Conservation (phyloP, 2,797 vertebrate genomes). For the Taeniopygia guttata region DNA sequence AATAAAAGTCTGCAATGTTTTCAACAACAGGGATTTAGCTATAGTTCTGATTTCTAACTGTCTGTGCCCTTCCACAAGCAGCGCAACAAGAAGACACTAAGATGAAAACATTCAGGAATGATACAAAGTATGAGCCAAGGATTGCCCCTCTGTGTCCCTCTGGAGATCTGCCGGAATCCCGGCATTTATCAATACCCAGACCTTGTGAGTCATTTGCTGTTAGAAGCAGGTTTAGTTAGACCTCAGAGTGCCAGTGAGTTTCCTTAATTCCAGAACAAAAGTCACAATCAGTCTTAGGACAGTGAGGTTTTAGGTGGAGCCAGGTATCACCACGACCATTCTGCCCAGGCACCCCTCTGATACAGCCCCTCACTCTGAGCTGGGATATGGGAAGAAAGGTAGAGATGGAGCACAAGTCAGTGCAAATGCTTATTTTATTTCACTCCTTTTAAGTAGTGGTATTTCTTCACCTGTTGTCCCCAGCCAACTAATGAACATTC, state of each 20-base stretch:
- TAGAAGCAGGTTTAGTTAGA: not conserved
- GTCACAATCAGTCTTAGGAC: not conserved
- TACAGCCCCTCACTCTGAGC: not conserved
- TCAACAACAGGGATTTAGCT: not conserved
- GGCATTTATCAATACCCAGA: not conserved
- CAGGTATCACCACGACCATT: not conserved
- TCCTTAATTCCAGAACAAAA: not conserved
- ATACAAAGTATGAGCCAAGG: not conserved
- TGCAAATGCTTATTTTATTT: not conserved
- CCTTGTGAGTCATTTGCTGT: not conserved
- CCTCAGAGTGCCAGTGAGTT: not conserved
- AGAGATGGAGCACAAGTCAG: not conserved
- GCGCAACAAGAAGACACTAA: not conserved
- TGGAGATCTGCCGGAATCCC: not conserved
- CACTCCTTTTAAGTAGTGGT: not conserved
- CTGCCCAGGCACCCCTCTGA: not conserved
- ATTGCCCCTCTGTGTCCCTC: not conserved
- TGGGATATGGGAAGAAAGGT: not conserved
- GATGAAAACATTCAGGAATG: not conserved
- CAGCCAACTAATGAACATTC: not conserved
- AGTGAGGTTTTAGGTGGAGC: not conserved
- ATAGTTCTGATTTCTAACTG: not conserved
- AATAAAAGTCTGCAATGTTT: not conserved
- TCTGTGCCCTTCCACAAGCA: not conserved
- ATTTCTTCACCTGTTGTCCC: not conserved